Evolutionary conservation across 2,113 vertebrate species (phyloP), one percentile per base, ranked within the genome.

Genomic region (Cricetomys ansorgei): DNA sequence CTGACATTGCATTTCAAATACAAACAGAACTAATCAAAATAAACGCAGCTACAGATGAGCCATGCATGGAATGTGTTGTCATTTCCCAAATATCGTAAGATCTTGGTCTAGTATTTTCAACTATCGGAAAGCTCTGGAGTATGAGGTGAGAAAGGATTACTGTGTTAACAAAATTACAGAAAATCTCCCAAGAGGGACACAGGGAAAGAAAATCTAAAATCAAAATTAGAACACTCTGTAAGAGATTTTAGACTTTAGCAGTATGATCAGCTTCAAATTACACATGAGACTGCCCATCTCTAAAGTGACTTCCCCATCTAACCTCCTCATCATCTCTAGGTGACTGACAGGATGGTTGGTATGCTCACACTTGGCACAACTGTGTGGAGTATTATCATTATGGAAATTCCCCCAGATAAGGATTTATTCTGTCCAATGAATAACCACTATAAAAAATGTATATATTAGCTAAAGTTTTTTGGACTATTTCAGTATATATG

Each of bases 1-100:
- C 97, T 98, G 98, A 99, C 98, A 99, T 98, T 98, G 98, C 62
- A 96, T 96, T 98, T 94, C 94, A 75, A 97, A 91, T 62, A 83
- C 89, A n/a, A 97, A 75, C 73, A 95, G 31, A 96, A 94, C 72
- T 89, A 94, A 92, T 97, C 64, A 97, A 93, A 95, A 97, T 81
- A 95, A 85, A 75, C 45, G 0, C 50, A 98, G 97, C 27, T 93
- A 97, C 48, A 76, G 76, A 95, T 92, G 34, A 95, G 64, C 50
- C 94, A 88, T 57, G 67, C 93, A 94, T 65, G 95, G 95, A 93
- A 98, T 98, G 97, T 97, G 80, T 15, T 81, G 53, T 43, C 88
- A 92, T 92, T 96, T 95, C 90, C 86, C 92, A 96, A n/a, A 94
- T 57, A 94, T 12, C 91, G 16, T 96, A 97, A 94, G 93, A 96